Evolutionary conservation across 2,797 vertebrate genomes (phyloP).

Genomic region (Diceros bicornis): DNA sequence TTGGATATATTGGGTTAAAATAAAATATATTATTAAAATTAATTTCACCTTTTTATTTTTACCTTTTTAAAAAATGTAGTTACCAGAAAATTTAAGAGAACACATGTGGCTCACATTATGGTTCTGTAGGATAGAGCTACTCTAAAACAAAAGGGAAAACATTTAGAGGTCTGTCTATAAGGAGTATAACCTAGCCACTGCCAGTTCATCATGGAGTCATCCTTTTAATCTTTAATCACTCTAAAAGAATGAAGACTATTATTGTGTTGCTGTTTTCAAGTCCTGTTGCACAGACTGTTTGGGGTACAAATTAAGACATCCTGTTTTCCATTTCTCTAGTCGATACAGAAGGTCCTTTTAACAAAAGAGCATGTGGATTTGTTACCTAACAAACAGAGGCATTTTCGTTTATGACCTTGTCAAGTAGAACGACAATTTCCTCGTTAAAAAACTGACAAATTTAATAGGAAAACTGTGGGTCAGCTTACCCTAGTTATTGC

Average conservation of each 20-base stretch:
- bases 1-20: not conserved
- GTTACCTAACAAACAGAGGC: not conserved
- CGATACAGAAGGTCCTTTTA: not conserved
- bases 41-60: not conserved
- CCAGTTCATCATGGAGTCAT: not conserved
- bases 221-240: not conserved
- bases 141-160: not conserved
- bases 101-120: not conserved
- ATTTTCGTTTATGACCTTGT: not conserved
- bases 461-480: constrained; percentile 10
- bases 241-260: not conserved
- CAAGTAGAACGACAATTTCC: constrained; percentile 42
- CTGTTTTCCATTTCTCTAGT: not conserved
- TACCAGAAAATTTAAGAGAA: not conserved
- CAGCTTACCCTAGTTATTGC: not conserved
- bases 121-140: not conserved
- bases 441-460: constrained; percentile 32
- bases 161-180: not conserved
- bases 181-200: not conserved
- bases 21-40: constrained; percentile 1
- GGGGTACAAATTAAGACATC: not conserved
- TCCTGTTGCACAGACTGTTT: not conserved
- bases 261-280: not conserved
- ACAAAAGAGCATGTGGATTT: not conserved
- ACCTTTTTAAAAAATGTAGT: not conserved